phyloP scores from a whole-genome alignment of 2,888 invertebrate species.

The Silvanus unidentatus region DNA sequence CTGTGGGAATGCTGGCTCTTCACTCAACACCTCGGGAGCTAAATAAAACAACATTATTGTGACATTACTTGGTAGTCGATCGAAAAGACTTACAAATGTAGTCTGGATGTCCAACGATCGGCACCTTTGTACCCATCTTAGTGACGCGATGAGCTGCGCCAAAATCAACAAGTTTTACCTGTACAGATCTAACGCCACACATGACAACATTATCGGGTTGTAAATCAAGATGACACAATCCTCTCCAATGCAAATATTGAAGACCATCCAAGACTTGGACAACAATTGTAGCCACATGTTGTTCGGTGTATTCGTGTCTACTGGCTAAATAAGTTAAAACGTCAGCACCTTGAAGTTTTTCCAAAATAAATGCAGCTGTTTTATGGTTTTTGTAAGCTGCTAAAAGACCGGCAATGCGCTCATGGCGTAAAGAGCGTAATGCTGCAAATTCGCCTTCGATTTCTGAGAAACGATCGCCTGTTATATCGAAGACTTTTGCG shows the following conservation, averaged over 20 bases:
- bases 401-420: conserved; percentile 72
- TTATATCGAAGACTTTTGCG: conserved; percentile 73
- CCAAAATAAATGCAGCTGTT: conserved; percentile 65
- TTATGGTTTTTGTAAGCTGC: conserved; percentile 67
- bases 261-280: conserved; percentile 83
- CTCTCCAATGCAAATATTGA: conserved; percentile 93
- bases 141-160: conserved; percentile 79
- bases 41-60: conserved; percentile 23
- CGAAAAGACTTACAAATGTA: conserved; percentile 59
- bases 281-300: conserved; percentile 81
- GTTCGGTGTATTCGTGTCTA: conserved; percentile 86
- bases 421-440: conserved; percentile 76
- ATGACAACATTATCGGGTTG: conserved; percentile 95
- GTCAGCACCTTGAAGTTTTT: conserved; percentile 86
- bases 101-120: conserved; percentile 66
- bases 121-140: conserved; percentile 68
- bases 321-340: conserved; percentile 83
- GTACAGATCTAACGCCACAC: conserved; percentile 74
- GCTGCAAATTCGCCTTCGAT: conserved; percentile 80
- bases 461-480: conserved; percentile 58
- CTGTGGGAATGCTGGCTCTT: conserved; percentile 82
- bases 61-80: not conserved
- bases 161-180: conserved; percentile 89
- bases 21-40: conserved; percentile 85
- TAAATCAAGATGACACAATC: conserved; percentile 80